Evolutionary conservation across 2,888 invertebrate genomes (phyloP), one percentile per base, ranked within the genome.

Genomic region (Lathronympha strigana): DNA sequence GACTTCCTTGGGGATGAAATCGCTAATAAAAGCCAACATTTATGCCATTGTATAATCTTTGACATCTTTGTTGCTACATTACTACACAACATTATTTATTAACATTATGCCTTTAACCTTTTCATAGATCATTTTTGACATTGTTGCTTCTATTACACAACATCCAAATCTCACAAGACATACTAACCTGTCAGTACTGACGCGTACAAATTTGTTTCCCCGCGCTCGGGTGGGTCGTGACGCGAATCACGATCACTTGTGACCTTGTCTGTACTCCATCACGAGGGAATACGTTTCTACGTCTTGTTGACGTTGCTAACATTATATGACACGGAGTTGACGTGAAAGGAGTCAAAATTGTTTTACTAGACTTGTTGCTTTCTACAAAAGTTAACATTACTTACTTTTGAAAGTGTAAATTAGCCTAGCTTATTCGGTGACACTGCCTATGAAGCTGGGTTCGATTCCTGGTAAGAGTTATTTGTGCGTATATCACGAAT

Each of bases 131-230:
- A n/a, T n/a, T n/a, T n/a, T n/a, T n/a, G 13, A 33, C 0, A 11
- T 11, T 15, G n/a, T 38, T 38, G 13, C 38, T 33, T 38, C 53
- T 21, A 63, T 69, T 70, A 72, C 69, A 68, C 38, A 63, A 50
- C 72, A 69, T 73, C 73, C 72, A 63, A 79, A 63, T 58, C 8
- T 31, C 50, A 43, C 69, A 70, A 71, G 70, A 71, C 72, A 72
- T 51, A 55, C 60, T 17, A 67, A 60, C 58, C 70, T 74, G 79
- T 76, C 76, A 74, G 74, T 78, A 78, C 76, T 78, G 80, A 77
- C 73, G 73, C 73, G 79, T 73, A 81, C 78, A 76, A 80, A 81
- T 82, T 82, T 80, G 80, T 82, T 83, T 80, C 74, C 74, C 73
- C 71, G 69, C 68, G 73, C 70, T 73, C 72, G 68, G 73, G 73